A percentile compares a stretch with the other conserved stretches of the same genome.
These are phyloP conservation scores for Falco punctatus DNA, from an alignment of 2,113 vertebrate genomes.

Conservation along the genomic window DNA sequence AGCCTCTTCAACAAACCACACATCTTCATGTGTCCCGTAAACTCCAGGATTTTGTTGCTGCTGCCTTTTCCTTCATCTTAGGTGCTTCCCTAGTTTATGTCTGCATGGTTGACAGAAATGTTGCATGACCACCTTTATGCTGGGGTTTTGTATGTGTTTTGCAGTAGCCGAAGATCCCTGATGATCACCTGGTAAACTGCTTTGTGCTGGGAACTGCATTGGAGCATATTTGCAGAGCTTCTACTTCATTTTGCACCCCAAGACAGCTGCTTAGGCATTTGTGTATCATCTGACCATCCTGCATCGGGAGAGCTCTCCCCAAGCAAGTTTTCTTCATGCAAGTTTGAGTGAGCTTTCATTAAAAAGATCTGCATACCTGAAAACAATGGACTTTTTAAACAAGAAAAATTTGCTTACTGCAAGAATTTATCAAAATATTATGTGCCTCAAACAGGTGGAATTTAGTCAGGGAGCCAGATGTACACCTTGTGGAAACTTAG, in stretches of 20 bases:
- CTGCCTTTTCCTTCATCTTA: neutral
- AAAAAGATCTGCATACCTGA: constrained; percentile 1
- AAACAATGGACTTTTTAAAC: neutral
- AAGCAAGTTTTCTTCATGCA: constrained; percentile 3
- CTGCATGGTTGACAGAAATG: neutral
- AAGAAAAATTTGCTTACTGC: neutral
- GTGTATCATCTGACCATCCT: neutral
- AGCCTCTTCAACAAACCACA: neutral
- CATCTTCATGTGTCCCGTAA: neutral
- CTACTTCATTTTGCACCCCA: neutral
- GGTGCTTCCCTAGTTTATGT: neutral
- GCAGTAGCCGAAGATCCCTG: neutral
- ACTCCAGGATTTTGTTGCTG: neutral
- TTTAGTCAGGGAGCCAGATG: neutral
- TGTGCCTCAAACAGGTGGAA: neutral
- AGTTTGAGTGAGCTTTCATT: constrained; percentile 1
- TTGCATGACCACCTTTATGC: neutral
- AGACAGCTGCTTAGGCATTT: neutral
- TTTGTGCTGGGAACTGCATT: neutral
- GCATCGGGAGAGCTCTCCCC: neutral
- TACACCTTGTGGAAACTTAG: neutral
- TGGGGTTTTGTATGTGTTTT: neutral
- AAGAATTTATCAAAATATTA: neutral
- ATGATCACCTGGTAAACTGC: neutral
- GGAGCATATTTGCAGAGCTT: neutral